These are phyloP conservation scores for Aphrocallistes beatrix DNA, from an alignment of 37 sponge, comb jelly and placozoan genomes.

Conservation along the genomic window DNA sequence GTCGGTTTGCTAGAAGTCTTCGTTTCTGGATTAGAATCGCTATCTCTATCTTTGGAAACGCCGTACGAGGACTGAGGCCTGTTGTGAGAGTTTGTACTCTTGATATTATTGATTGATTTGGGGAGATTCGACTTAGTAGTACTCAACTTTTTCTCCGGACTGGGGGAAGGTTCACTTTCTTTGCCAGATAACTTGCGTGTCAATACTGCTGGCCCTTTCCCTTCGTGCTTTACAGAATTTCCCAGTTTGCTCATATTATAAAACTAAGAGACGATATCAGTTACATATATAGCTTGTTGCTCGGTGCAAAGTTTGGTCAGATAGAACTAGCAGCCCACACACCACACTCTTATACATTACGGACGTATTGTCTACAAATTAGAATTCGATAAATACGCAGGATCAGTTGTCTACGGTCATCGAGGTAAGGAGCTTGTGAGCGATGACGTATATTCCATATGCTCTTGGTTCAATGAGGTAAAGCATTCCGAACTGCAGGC, in stretches of 20 bases:
- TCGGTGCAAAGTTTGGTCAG: no score
- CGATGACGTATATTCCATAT: no score
- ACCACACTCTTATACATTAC: no score
- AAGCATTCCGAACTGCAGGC: no score
- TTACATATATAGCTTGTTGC: no score
- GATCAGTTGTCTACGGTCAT: no score
- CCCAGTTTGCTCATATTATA: neutral
- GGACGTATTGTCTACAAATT: no score
- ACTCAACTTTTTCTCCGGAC: neutral
- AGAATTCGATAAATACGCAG: no score
- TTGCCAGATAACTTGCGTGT: neutral
- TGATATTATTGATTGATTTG: neutral
- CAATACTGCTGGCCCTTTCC: neutral
- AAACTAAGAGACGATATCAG: no score
- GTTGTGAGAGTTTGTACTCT: neutral
- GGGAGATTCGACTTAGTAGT: neutral
- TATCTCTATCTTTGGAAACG: neutral
- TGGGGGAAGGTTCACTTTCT: neutral
- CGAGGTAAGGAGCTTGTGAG: no score
- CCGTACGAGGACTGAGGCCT: neutral
- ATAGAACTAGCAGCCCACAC: no score
- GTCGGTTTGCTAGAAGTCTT: neutral
- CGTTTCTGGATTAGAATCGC: neutral
- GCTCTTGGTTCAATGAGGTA: no score
- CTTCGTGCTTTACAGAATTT: neutral